phyloP scores from a whole-genome alignment of 2,797 vertebrate species.

The Leptoclinus maculatus region DNA sequence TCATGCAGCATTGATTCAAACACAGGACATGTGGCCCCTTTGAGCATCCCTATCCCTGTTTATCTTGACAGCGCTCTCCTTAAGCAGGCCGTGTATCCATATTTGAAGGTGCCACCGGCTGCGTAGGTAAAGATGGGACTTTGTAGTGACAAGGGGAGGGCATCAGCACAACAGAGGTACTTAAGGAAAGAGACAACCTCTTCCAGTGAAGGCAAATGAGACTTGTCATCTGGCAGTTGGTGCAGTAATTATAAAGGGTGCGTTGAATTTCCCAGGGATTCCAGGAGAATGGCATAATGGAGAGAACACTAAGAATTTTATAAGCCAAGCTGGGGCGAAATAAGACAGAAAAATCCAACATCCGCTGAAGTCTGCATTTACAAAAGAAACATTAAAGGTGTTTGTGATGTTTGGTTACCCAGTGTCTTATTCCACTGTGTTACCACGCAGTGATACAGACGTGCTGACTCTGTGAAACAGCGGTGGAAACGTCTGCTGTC shows the following conservation, averaged over 20 bases:
- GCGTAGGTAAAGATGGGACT: slow-evolving; percentile 80
- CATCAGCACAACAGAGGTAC: slow-evolving; percentile 73
- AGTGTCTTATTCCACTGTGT: not conserved
- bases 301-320: slow-evolving; percentile 81
- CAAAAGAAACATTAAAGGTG: slow-evolving; percentile 16
- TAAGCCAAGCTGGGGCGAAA: slow-evolving; percentile 66
- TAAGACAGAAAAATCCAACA: slow-evolving; percentile 38
- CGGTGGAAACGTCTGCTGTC: not conserved
- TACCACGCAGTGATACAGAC: not conserved
- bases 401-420: slow-evolving; percentile 13
- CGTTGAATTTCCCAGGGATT: slow-evolving; percentile 78
- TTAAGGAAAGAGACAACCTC: slow-evolving; percentile 77
- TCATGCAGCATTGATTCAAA: slow-evolving; percentile 43
- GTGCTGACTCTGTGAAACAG: slow-evolving; percentile 3
- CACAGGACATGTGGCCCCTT: slow-evolving; percentile 42
- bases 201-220: slow-evolving; percentile 77
- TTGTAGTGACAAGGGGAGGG: slow-evolving; percentile 78
- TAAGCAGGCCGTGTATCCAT: slow-evolving; percentile 77
- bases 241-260: slow-evolving; percentile 82
- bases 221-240: slow-evolving; percentile 85
- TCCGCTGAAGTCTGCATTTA: slow-evolving; percentile 20
- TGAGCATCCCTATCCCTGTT: slow-evolving; percentile 56
- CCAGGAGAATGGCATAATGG: slow-evolving; percentile 77
- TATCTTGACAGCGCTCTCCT: slow-evolving; percentile 71
- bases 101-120: slow-evolving; percentile 81